Base-by-base conservation (phyloP, 2,888 invertebrate species). In the Metacarcinus magister region DNA sequence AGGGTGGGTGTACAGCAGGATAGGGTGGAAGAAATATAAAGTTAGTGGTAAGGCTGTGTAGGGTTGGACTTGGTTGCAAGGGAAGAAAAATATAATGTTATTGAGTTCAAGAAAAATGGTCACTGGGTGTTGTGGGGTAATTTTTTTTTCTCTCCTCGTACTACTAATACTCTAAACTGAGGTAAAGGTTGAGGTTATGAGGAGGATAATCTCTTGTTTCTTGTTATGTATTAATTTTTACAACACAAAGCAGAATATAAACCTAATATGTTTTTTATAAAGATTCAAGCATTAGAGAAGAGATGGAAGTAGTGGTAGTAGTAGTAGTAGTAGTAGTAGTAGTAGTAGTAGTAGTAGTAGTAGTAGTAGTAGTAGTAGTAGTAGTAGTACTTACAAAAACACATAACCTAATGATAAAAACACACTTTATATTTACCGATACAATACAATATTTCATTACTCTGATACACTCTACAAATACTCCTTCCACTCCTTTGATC, bases 311-410 rank as follows among this genome's bases (percentile, higher is more conserved):
- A 82, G 28, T 82, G 28, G 67, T 67, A 67, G 0, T 82, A 82
- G 82, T 82, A 28, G 82, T 82, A 82, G 82, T 16, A 82, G 82
- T 82, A 82, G 82, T 82, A 82, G 82, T 82, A 82, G 82, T 82
- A 82, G 82, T 82, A 82, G 82, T 82, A 82, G 82, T 82, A 82
- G 82, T 82, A 28, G 82, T 82, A 82, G 82, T 28, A 75, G 75
- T 28, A 75, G 75, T 75, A 75, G 75, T 28, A 75, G 28, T 75
- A 75, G 75, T 75, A 75, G 75, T 75, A 82, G 82, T 16, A 82
- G 28, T 82, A 82, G 82, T 28, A 67, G 67, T 23, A 67, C 54
- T 54, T 54, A 39, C 0, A 39, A 67, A 54, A 54, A 54, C 54
- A 10, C 16, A 54, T 10, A 54, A 54, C 7, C 23, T n/a, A n/a